Evolutionary conservation across 2,888 invertebrate genomes (phyloP).

Genomic region (Emmelina monodactyla): DNA sequence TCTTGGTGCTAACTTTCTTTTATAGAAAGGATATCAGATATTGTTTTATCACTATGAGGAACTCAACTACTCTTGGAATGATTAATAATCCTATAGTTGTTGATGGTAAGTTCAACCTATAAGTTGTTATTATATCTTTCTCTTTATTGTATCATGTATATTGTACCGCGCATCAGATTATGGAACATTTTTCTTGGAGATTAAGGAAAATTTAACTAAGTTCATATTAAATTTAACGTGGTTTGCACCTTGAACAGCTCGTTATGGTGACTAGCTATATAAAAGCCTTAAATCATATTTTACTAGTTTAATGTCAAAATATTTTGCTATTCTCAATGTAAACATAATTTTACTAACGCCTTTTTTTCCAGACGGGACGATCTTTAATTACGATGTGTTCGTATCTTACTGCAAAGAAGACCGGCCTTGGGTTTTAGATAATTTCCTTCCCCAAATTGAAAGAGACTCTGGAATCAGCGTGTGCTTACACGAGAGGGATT

Average conservation of each 20-base stretch:
- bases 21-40: conserved; percentile 66
- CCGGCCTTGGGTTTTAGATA: conserved; percentile 69
- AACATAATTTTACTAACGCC: no score
- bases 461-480: conserved; percentile 63
- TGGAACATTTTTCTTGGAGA: no score
- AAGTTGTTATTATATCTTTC: no score
- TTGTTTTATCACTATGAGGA: conserved; percentile 64
- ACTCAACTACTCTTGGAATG: conserved; percentile 62
- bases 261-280: no score
- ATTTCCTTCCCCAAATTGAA: conserved; percentile 70
- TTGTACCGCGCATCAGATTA: no score
- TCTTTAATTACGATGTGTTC: conserved; percentile 70
- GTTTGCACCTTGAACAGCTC: no score
- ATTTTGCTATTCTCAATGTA: no score
- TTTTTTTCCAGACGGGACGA: conserved; percentile 28
- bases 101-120: conserved; percentile 34
- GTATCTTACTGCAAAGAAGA: conserved; percentile 74
- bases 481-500: conserved; percentile 76
- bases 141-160: no score
- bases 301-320: no score
- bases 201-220: no score
- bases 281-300: no score
- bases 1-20: conserved; percentile 21
- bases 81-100: conserved; percentile 46
- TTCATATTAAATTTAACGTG: no score